A percentile compares a stretch with the other conserved stretches of the same genome.
Conservation (phyloP, 2,888 invertebrate genomes). For the Acrobasis suavella region DNA sequence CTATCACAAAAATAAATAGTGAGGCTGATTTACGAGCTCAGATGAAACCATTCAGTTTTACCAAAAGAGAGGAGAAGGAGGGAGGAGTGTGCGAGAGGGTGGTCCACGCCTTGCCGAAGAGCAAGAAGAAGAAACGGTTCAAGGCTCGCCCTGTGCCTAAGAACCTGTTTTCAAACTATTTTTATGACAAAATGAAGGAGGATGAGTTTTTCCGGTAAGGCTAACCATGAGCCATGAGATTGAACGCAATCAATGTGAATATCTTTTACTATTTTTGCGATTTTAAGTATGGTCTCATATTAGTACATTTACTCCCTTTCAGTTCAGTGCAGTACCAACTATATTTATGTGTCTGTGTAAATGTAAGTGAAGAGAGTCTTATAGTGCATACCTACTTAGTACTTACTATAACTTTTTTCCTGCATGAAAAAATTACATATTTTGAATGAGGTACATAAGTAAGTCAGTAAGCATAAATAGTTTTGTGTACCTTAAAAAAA, state of each 20-base stretch:
- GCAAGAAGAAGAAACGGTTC: slow-evolving; percentile 80
- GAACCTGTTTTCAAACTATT: slow-evolving; percentile 86
- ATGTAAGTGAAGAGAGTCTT: no score
- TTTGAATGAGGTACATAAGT: no score
- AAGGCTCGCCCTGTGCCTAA: slow-evolving; percentile 87
- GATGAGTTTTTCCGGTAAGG: slow-evolving; percentile 86
- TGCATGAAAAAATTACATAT: no score
- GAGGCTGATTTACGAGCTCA: slow-evolving; percentile 84
- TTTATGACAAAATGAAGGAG: slow-evolving; percentile 87
- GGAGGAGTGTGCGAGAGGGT: slow-evolving; percentile 65
- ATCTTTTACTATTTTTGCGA: no score
- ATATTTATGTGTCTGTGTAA: no score
- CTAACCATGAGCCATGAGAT: not conserved
- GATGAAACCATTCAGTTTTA: slow-evolving; percentile 86
- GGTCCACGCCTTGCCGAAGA: slow-evolving; percentile 55
- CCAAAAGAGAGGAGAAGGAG: slow-evolving; percentile 81
- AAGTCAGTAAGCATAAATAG: not conserved
- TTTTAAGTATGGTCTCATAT: no score
- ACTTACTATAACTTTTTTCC: no score
- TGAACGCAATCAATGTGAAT: no score
- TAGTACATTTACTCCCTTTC: no score
- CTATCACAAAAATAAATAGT: slow-evolving; percentile 82
- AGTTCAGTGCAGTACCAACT: no score
- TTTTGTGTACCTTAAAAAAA: not conserved
- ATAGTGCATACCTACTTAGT: no score